Evolutionary conservation across 2,113 vertebrate genomes (phyloP), one percentile per base, ranked within the genome.

Genomic region (Corydoras sp.): DNA sequence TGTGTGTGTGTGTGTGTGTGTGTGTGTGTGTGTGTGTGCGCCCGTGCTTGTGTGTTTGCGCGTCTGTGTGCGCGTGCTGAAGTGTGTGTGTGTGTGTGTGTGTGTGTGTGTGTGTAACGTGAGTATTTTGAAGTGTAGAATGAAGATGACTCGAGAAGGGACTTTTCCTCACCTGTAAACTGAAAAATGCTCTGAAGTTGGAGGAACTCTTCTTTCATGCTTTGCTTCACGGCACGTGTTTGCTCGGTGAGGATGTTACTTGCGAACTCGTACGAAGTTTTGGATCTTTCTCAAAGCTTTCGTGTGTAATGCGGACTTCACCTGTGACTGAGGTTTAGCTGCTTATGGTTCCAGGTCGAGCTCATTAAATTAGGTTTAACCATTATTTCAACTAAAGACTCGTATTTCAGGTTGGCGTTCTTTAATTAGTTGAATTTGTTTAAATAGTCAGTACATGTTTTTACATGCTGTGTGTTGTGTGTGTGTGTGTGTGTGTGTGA

Each of bases 1-100:
- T 43, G 35, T 43, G 62, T 82, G 79, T 82, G 67, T 50, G 83
- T 35, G 76, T 53, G 84, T 85, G 83, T 69, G 50, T 77, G 53
- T 70, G 15, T 71, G 53, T 64, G 2, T 65, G 71, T 77, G 43
- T 75, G 59, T 14, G 48, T 35, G 15, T 70, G 61, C 31, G 58
- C 64, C n/a, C 24, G 50, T 14, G 8, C 76, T 54, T 70, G 68
- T n/a, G 43, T 56, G 59, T 58, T 58, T 43, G 53, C 2, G 61
- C 30, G 18, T 8, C 29, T 13, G 29, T 43, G 7, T 8, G 35
- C 35, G 4, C 35, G 4, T 43, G 48, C 32, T 58, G 49, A 12
- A 62, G 10, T 15, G 3, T 4, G 48, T 59, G 29, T 60, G 3
- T 65, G 65, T 59, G 24, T 14, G 59, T 32, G 43, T 49, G 0